A percentile compares a stretch with the other conserved stretches of the same genome.
Conservation (phyloP, 2,113 vertebrate genomes). For the Sclerurus mexicanus region DNA sequence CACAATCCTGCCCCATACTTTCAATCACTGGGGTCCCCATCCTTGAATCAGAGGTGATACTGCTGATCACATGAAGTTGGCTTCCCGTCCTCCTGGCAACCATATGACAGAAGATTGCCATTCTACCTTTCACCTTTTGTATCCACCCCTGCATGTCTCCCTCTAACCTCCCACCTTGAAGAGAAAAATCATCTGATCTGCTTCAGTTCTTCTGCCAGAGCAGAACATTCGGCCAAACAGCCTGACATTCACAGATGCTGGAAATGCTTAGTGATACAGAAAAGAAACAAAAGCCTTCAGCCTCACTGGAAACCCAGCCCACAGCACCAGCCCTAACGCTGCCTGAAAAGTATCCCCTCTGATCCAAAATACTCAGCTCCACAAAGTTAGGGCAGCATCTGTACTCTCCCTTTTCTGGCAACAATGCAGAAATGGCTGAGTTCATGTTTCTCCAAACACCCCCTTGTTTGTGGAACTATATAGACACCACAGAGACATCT, state of each 20-base stretch:
- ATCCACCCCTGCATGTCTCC: neutral
- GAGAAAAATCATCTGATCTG: neutral
- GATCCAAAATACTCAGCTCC: neutral
- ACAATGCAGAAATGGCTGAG: rapidly evolving
- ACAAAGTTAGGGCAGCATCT: neutral
- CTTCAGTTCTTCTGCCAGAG: neutral
- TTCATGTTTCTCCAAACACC: neutral
- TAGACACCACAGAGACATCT: neutral
- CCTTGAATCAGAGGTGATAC: neutral
- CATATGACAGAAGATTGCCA: neutral
- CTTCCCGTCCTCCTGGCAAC: neutral
- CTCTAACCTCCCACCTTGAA: neutral
- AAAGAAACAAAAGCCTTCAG: neutral
- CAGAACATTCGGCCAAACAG: neutral
- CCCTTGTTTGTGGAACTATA: neutral
- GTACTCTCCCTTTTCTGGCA: neutral
- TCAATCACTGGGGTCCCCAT: neutral
- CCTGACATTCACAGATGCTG: neutral
- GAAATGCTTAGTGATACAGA: neutral
- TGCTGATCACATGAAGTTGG: neutral
- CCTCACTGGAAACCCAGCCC: neutral
- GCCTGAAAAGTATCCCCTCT: neutral
- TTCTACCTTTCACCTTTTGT: neutral
- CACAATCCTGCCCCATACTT: neutral
- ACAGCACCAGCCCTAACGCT: neutral